Conservation (phyloP, 2,888 invertebrate genomes). For the Uropetala carovei region DNA sequence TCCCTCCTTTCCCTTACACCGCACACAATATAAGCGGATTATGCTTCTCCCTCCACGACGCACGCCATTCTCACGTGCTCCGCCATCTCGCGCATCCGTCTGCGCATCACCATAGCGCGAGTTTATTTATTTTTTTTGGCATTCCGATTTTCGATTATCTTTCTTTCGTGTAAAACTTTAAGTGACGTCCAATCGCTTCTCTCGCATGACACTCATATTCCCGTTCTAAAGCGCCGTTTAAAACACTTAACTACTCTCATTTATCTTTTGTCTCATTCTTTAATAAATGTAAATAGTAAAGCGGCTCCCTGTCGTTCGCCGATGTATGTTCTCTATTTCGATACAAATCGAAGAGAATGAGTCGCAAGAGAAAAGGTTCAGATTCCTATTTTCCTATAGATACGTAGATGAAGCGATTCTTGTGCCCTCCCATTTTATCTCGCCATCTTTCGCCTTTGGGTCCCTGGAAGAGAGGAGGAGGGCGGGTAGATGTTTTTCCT, state of each 20-base stretch:
- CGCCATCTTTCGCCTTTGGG: background rate
- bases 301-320: too few species aligned
- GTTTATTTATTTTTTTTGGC: slow-evolving; percentile 13
- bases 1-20: background rate
- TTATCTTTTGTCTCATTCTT: too few species aligned
- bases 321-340: too few species aligned
- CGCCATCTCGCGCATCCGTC: background rate
- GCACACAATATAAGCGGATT: slow-evolving; percentile 6
- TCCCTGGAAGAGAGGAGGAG: background rate
- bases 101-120: background rate
- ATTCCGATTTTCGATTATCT: background rate
- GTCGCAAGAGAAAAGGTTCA: too few species aligned
- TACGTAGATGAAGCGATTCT: background rate
- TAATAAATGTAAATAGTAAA: too few species aligned
- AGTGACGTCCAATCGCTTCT: too few species aligned
- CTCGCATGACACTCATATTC: too few species aligned
- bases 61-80: slow-evolving; percentile 18
- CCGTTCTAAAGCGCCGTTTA: too few species aligned
- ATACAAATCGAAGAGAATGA: too few species aligned
- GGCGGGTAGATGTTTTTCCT: background rate
- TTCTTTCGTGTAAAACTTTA: too few species aligned
- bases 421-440: background rate
- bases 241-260: too few species aligned
- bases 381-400: background rate
- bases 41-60: background rate